phyloP scores from a whole-genome alignment of 2,888 invertebrate species.

The Yponomeuta sedellus region DNA sequence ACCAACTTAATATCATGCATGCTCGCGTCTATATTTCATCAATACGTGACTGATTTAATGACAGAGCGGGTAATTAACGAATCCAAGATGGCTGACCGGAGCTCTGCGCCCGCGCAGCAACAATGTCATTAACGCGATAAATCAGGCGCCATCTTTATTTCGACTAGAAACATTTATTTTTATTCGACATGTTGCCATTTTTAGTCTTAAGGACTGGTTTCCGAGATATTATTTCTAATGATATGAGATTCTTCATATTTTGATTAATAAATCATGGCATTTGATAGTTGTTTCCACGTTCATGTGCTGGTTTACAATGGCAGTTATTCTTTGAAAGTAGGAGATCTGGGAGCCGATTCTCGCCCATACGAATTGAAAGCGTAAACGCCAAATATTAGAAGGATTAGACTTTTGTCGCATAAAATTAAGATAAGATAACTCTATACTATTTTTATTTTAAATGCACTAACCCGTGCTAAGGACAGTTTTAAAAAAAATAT shows the following conservation, averaged over 20 bases:
- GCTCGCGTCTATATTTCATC: constrained; percentile 32
- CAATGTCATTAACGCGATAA: constrained; percentile 63
- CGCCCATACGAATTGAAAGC: too few relatives aligned
- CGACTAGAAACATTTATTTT: constrained; percentile 49
- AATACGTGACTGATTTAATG: constrained; percentile 56
- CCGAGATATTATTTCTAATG: constrained; percentile 7
- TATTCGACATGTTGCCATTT: constrained; percentile 34
- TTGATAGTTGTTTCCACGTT: background rate
- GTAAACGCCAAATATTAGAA: too few relatives aligned
- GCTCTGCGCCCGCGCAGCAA: constrained; percentile 47
- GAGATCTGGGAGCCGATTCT: too few relatives aligned
- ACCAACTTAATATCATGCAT: constrained; percentile 16
- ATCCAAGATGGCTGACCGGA: constrained; percentile 57
- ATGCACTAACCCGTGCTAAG: too few relatives aligned
- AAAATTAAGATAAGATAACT: too few relatives aligned
- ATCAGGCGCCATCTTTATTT: constrained; percentile 70
- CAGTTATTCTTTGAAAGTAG: background rate
- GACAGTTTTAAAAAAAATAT: too few relatives aligned
- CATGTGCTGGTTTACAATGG: background rate
- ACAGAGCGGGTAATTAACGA: constrained; percentile 52
- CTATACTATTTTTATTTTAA: too few relatives aligned
- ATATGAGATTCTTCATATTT: background rate
- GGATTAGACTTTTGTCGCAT: too few relatives aligned
- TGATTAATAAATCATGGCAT: background rate
- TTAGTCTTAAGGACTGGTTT: constrained; percentile 28